A percentile compares a stretch with the other conserved stretches of the same genome.
Conservation (phyloP, 1,140 invertebrate species). For the Sycobia sp. region DNA sequence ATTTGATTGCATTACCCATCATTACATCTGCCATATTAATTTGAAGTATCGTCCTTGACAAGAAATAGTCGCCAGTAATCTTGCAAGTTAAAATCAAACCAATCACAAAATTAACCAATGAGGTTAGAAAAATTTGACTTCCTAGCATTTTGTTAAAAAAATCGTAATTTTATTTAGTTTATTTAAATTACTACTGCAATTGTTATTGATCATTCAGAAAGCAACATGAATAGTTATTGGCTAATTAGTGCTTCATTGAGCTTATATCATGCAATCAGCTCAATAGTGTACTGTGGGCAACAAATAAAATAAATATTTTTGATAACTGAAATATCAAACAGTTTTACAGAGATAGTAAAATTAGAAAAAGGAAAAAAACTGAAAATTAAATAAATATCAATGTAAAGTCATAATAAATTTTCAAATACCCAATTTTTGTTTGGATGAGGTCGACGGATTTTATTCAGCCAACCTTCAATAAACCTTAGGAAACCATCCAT, state of each 20-base stretch:
- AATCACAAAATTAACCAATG: too few relatives aligned
- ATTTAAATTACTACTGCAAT: conserved; percentile 16
- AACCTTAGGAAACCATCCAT: conserved; percentile 82
- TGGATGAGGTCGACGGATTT: conserved; percentile 76
- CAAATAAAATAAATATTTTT: conserved; percentile 3
- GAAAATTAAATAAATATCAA: background rate
- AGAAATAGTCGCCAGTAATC: background rate
- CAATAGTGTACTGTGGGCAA: conserved; percentile 8
- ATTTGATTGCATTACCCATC: background rate
- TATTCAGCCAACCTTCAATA: conserved; percentile 87
- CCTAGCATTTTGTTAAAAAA: conserved; percentile 20
- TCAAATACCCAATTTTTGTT: conserved; percentile 65
- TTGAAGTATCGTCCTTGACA: background rate
- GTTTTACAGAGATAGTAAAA: background rate
- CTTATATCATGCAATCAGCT: conserved; percentile 15
- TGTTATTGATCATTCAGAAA: conserved; percentile 26
- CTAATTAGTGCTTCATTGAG: conserved; percentile 23
- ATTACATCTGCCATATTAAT: background rate
- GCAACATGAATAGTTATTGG: conserved; percentile 8
- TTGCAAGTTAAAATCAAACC: too few relatives aligned
- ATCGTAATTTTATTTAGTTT: conserved; percentile 23
- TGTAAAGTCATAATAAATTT: background rate
- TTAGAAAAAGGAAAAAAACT: conserved; percentile 1
- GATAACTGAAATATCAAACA: conserved; percentile 12
- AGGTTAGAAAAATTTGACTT: too few relatives aligned